Conservation (phyloP, 2,113 vertebrate species). For the Cepphus grylle region DNA sequence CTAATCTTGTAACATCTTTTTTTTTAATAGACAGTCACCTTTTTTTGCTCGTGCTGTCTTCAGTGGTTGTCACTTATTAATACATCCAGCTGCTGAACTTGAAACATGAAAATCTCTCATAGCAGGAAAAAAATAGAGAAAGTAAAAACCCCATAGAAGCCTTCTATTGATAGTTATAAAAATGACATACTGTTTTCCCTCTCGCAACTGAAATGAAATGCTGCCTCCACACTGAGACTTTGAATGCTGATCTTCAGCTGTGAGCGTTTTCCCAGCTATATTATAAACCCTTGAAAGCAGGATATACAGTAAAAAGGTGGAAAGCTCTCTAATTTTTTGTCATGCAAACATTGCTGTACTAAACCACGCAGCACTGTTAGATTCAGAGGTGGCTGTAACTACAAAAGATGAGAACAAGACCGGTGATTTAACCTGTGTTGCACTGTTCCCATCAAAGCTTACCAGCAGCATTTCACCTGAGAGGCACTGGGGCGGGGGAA, state of each 20-base stretch:
- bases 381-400: not conserved
- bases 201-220: constrained; percentile 34
- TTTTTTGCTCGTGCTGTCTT: not conserved
- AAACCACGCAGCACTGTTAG: not conserved
- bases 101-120: not conserved
- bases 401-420: not conserved
- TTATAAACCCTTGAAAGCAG: not conserved
- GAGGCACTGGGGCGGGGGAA: not conserved
- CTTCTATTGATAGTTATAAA: constrained; percentile 27
- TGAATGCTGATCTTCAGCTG: constrained; percentile 33
- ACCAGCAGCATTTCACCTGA: not conserved
- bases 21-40: not conserved
- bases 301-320: not conserved
- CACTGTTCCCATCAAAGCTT: not conserved
- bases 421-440: not conserved
- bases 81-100: not conserved
- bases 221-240: constrained; percentile 23
- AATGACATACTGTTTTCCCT: constrained; percentile 23
- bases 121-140: not conserved
- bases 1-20: not conserved
- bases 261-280: constrained; percentile 4
- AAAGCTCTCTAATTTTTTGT: constrained; percentile 17
- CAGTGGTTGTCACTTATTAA: not conserved
- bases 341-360: constrained; percentile 2
- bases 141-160: not conserved